Evolutionary conservation across 30 jellyfish, hydroid and myxozoan genomes (phyloP).

Genomic region (Turritopsis dohrnii): DNA sequence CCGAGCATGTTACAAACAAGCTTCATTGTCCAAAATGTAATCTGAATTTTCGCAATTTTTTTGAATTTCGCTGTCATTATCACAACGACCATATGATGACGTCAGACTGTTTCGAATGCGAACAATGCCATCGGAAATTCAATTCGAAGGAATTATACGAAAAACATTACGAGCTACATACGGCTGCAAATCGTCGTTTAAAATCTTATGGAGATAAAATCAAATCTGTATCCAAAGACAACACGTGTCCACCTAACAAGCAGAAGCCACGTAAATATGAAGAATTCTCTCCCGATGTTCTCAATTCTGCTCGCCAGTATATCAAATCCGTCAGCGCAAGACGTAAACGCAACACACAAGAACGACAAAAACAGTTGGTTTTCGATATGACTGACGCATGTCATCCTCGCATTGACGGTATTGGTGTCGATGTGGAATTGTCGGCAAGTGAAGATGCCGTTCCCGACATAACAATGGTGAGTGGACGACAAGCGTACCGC

Average conservation of each 20-base stretch:
- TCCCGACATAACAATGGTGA: constrained; percentile 13
- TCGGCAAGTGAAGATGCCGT: constrained; percentile 12
- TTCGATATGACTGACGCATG: not conserved
- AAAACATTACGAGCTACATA: constrained; percentile 21
- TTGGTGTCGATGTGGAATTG: constrained; percentile 21
- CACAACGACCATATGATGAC: not conserved
- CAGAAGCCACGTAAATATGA: constrained; percentile 1
- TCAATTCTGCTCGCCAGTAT: constrained; percentile 21
- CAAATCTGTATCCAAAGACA: not conserved
- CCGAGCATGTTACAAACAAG: not conserved
- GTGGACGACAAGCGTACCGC: constrained; percentile 31
- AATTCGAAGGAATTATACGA: constrained; percentile 16
- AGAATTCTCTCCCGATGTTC: constrained; percentile 30
- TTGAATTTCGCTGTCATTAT: constrained; percentile 8
- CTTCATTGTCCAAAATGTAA: constrained; percentile 9
- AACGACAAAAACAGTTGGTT: not conserved
- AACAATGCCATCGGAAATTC: constrained; percentile 31
- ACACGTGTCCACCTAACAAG: not conserved
- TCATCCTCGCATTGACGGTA: not conserved
- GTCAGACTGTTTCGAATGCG: constrained; percentile 14
- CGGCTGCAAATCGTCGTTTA: constrained; percentile 21
- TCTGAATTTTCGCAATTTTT: not conserved
- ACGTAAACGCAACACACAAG: constrained; percentile 5
- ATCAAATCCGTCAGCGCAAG: constrained; percentile 25
- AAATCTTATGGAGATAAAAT: constrained; percentile 5